Conservation (phyloP, 2,113 vertebrate species). For the Engystomops pustulosus region DNA sequence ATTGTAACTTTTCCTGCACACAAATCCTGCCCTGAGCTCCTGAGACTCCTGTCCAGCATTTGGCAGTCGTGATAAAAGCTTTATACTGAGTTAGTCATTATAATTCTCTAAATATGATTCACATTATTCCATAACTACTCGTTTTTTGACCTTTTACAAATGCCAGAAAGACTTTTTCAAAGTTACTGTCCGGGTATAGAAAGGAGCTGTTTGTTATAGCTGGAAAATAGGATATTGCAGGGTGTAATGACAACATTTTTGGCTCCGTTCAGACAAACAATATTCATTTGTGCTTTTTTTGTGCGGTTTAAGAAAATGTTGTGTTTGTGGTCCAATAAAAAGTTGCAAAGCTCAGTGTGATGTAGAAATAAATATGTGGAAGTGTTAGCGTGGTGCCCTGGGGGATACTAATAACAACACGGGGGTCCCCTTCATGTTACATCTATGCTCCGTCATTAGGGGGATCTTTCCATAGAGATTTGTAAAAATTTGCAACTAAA, state of each 20-base stretch:
- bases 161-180: constrained; percentile 51
- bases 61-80: constrained; percentile 45
- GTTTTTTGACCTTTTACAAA: constrained; percentile 53
- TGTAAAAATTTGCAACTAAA: neutral
- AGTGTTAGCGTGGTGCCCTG: neutral
- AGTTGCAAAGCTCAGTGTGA: neutral
- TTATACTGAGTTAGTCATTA: constrained; percentile 54
- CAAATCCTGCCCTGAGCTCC: neutral
- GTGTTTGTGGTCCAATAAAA: constrained; percentile 16
- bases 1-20: neutral
- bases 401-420: neutral
- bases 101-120: constrained; percentile 50
- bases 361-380: constrained; percentile 8
- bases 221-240: constrained; percentile 46
- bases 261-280: constrained; percentile 24
- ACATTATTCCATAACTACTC: constrained; percentile 52
- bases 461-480: neutral
- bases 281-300: constrained; percentile 19
- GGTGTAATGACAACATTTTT: constrained; percentile 40
- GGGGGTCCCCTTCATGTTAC: neutral
- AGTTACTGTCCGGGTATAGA: constrained; percentile 53
- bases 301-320: constrained; percentile 3
- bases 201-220: constrained; percentile 48
- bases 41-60: constrained; percentile 23
- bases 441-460: neutral